These are phyloP conservation scores for Drosophila tanythrix DNA, from an alignment of 2,888 invertebrate species.

Conservation along the genomic window DNA sequence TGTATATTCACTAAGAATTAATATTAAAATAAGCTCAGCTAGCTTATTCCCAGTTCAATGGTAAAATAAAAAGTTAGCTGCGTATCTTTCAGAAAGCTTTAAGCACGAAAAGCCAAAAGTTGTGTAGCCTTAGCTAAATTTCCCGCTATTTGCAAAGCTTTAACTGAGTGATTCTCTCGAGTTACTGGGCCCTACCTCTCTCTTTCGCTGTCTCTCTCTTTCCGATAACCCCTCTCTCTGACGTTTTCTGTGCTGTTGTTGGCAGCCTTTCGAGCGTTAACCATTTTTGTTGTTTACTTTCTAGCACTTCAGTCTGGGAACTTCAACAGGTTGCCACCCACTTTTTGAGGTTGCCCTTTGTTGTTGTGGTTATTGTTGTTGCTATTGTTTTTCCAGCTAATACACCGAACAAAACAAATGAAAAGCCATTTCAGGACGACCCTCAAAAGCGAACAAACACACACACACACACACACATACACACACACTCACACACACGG, in stretches of 20 bases:
- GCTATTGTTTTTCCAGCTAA: constrained; percentile 25
- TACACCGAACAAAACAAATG: constrained; percentile 61
- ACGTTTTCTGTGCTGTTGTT: background rate
- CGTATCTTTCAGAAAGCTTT: constrained; percentile 8
- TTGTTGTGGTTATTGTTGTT: constrained; percentile 17
- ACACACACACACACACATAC: constrained; percentile 23
- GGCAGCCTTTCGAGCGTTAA: constrained; percentile 41
- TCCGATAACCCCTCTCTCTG: constrained; percentile 7
- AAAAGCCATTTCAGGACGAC: constrained; percentile 50
- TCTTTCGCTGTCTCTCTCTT: constrained; percentile 2
- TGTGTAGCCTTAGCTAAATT: constrained; percentile 26
- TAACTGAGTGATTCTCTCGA: background rate
- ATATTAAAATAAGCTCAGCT: background rate
- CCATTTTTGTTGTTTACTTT: constrained; percentile 63
- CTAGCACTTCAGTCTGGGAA: constrained; percentile 59
- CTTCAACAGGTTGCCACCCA: constrained; percentile 80
- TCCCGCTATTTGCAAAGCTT: constrained; percentile 55
- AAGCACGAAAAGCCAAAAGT: constrained; percentile 14
- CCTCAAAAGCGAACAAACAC: constrained; percentile 33
- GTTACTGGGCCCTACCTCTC: background rate
- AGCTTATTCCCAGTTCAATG: background rate
- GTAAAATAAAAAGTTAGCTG: background rate
- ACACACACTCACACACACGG: background rate
- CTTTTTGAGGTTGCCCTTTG: constrained; percentile 29
- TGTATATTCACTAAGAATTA: background rate